Conservation (phyloP, 2,797 vertebrate species). For the Intellagama lesueurii region DNA sequence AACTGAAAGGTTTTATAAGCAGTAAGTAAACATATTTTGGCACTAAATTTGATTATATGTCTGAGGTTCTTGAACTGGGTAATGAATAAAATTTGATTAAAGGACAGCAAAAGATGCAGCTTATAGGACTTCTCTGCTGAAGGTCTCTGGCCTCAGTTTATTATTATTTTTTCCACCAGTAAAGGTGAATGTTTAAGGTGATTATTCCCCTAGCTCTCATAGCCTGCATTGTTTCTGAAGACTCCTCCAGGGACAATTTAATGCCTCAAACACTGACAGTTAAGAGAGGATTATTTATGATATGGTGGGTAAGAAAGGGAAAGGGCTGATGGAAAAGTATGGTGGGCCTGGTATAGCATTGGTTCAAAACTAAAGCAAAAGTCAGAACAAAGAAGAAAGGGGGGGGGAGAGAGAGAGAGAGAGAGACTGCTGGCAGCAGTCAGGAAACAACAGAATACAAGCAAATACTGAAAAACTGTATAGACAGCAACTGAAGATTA, state of each 20-base stretch:
- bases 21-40: not conserved
- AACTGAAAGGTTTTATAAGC: slow-evolving; percentile 16
- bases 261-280: not conserved
- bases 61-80: not conserved
- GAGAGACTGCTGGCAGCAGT: not conserved
- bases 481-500: not conserved
- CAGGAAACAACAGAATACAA: not conserved
- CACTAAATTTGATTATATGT: not conserved
- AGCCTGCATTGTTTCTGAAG: slow-evolving; percentile 25
- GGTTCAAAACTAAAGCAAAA: slow-evolving; percentile 2
- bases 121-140: not conserved
- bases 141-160: not conserved
- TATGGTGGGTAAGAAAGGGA: not conserved
- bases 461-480: too few relatives aligned
- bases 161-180: slow-evolving; percentile 12
- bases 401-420: not conserved
- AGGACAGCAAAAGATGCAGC: not conserved
- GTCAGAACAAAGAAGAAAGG: not conserved
- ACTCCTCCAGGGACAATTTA: slow-evolving; percentile 19
- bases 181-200: not conserved
- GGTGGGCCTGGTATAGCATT: not conserved
- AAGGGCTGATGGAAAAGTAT: not conserved
- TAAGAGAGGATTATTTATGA: slow-evolving; percentile 20
- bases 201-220: slow-evolving; percentile 12
- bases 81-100: slow-evolving; percentile 23